Percentiles rank a stretch among this genome's conserved stretches.
Conservation (phyloP, 37 sponge, comb jelly and placozoan species). For the Tethya wilhelma region DNA sequence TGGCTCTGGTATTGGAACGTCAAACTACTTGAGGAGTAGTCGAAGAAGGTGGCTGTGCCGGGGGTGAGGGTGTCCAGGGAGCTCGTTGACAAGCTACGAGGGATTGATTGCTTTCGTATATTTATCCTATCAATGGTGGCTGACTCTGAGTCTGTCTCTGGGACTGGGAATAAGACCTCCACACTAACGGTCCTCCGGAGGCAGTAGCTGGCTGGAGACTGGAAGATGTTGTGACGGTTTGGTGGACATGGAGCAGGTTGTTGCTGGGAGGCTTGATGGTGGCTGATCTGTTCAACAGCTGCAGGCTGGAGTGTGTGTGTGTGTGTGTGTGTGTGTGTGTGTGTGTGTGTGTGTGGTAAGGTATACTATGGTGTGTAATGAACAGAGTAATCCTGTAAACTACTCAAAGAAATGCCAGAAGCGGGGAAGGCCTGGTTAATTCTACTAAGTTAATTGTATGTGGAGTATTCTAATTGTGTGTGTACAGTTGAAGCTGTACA, state of each 20-base stretch:
- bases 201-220: neutral
- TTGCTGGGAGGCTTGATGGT: neutral
- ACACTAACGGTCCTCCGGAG: neutral
- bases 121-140: neutral
- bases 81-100: conserved; percentile 1
- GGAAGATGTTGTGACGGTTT: neutral
- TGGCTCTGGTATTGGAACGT: too few species aligned
- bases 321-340: neutral
- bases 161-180: neutral
- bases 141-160: neutral
- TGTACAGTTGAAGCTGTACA: too few species aligned
- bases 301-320: neutral
- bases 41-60: neutral
- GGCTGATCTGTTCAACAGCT: neutral
- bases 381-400: too few species aligned
- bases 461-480: too few species aligned
- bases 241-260: neutral
- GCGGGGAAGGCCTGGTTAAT: too few species aligned
- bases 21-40: too few species aligned
- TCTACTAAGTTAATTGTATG: too few species aligned
- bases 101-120: neutral
- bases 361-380: neutral
- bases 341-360: neutral
- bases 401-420: too few species aligned
- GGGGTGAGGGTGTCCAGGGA: neutral